These are phyloP conservation scores for Euproctis similis DNA, from an alignment of 2,888 invertebrate genomes.

Conservation along the genomic window DNA sequence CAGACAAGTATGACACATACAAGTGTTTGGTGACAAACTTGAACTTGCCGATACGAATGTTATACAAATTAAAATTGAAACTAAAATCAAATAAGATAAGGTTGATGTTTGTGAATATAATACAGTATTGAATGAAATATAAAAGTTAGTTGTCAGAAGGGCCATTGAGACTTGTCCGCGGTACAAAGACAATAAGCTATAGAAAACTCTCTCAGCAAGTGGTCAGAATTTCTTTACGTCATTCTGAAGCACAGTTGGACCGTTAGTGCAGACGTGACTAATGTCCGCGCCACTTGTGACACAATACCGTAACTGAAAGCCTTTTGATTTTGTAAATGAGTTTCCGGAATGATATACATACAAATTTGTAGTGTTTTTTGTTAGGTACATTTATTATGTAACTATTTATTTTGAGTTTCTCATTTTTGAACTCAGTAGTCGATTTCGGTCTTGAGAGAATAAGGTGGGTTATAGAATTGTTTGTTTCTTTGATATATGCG, in stretches of 20 bases:
- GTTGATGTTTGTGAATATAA: slow-evolving; percentile 17
- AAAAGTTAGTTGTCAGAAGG: slow-evolving; percentile 31
- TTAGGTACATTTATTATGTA: too few relatives aligned
- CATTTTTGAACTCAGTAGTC: too few relatives aligned
- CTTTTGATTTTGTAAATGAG: slow-evolving; percentile 16
- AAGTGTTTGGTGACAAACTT: slow-evolving; percentile 50
- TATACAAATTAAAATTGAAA: slow-evolving; percentile 4
- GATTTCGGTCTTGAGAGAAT: too few relatives aligned
- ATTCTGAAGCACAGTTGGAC: slow-evolving; percentile 35
- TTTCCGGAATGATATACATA: slow-evolving; percentile 21
- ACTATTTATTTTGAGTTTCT: too few relatives aligned
- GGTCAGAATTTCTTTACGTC: slow-evolving; percentile 56
- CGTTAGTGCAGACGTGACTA: slow-evolving; percentile 47
- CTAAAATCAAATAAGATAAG: slow-evolving; percentile 22
- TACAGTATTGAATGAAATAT: slow-evolving; percentile 15
- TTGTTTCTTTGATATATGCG: too few relatives aligned
- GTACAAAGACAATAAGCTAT: slow-evolving; percentile 60
- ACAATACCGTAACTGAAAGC: slow-evolving; percentile 16
- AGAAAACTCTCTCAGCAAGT: slow-evolving; percentile 61
- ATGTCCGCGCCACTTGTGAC: slow-evolving; percentile 24
- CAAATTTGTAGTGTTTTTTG: too few relatives aligned
- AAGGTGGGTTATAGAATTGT: too few relatives aligned
- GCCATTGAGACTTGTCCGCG: slow-evolving; percentile 53
- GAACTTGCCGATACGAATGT: slow-evolving; percentile 9
- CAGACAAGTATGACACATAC: slow-evolving; percentile 71